phyloP scores from a whole-genome alignment of 2,888 invertebrate species.

The Troilus luridus region DNA sequence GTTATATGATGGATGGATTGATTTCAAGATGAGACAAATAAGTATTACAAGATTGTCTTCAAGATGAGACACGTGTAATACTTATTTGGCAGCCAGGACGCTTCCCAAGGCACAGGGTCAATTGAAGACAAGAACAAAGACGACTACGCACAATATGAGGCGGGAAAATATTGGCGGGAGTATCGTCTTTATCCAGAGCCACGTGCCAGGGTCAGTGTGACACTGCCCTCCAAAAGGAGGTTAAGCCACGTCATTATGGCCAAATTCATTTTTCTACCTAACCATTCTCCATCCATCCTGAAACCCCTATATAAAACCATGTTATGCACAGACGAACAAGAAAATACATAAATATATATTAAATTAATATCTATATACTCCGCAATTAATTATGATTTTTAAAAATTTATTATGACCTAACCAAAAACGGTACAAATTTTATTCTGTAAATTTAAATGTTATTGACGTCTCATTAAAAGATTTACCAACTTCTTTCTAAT shows the following conservation, averaged over 20 bases:
- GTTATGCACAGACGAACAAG: too few species aligned
- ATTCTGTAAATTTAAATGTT: too few species aligned
- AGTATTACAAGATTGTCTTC: too few species aligned
- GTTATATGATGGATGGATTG: too few species aligned
- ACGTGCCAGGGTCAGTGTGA: slow-evolving; percentile 36
- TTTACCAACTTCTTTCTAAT: too few species aligned
- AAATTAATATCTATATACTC: too few species aligned
- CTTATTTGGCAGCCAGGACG: background rate
- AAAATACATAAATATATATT: too few species aligned
- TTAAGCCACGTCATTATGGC: slow-evolving; percentile 11
- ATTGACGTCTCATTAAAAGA: too few species aligned
- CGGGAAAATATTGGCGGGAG: slow-evolving; percentile 28
- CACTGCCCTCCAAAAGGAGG: slow-evolving; percentile 16
- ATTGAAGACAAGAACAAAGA: background rate
- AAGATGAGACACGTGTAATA: background rate
- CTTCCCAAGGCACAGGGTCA: background rate
- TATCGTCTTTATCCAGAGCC: slow-evolving; percentile 10
- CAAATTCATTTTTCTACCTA: background rate
- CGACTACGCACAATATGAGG: slow-evolving; percentile 1
- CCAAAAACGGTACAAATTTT: too few species aligned
- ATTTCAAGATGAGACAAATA: background rate
- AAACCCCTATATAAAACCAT: background rate
- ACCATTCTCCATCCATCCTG: background rate
- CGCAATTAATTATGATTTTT: too few species aligned
- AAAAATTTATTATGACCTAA: too few species aligned